Percentiles rank a stretch among this genome's conserved stretches.
phyloP scores from a whole-genome alignment of 2,113 vertebrate species.

The Reinhardtius hippoglossoides region DNA sequence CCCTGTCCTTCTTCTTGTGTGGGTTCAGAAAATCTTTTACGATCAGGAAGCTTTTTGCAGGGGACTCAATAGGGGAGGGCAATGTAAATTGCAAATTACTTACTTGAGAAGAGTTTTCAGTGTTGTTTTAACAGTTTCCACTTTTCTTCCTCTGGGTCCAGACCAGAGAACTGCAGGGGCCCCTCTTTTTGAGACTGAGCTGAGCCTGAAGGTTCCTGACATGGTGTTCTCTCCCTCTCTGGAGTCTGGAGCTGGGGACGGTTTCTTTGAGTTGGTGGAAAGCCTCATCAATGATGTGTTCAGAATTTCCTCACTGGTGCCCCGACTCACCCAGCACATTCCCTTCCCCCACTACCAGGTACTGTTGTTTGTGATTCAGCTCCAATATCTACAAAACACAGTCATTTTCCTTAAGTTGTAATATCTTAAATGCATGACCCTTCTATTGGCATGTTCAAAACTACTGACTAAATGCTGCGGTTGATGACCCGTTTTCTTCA shows the following conservation, averaged over 20 bases:
- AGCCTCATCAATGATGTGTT: conserved; percentile 86
- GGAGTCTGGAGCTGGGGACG: conserved; percentile 80
- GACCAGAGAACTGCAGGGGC: conserved; percentile 79
- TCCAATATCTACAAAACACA: no score
- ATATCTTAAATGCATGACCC: background rate
- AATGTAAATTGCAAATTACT: no score
- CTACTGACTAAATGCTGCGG: background rate
- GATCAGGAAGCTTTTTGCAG: conserved; percentile 13
- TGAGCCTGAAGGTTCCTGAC: conserved; percentile 87
- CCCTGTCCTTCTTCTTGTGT: background rate
- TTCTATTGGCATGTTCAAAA: background rate
- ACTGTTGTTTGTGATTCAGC: conserved; percentile 18
- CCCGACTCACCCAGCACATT: conserved; percentile 80
- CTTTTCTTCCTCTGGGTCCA: conserved; percentile 54
- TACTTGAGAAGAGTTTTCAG: background rate
- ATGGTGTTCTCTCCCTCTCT: conserved; percentile 90
- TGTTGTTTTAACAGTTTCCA: background rate
- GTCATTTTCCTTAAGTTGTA: background rate
- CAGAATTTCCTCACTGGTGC: conserved; percentile 86
- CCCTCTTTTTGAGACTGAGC: conserved; percentile 89
- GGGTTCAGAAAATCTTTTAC: conserved; percentile 30
- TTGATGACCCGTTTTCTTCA: conserved; percentile 48
- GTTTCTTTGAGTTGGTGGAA: conserved; percentile 87
- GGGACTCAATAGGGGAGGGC: no score
- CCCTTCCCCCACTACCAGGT: conserved; percentile 91